phyloP scores from a whole-genome alignment of 1,140 invertebrate species.

The Dinoponera quadriceps region DNA sequence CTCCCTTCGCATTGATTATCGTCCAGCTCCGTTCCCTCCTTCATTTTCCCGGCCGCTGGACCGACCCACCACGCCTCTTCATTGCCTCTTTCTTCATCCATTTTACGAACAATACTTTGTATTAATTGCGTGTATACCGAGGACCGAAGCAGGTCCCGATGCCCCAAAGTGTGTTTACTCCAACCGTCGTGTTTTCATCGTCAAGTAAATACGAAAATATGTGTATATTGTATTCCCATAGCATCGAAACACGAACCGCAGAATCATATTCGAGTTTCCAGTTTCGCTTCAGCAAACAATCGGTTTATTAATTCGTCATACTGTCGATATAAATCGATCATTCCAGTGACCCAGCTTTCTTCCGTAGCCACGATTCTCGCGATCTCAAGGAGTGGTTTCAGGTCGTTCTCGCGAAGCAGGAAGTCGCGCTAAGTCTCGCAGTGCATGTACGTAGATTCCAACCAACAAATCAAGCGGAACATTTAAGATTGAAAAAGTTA shows the following conservation, averaged over 20 bases:
- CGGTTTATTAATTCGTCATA: neutral
- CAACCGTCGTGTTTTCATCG: neutral
- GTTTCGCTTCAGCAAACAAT: neutral
- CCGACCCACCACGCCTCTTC: neutral
- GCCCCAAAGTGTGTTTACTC: neutral
- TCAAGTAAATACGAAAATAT: neutral
- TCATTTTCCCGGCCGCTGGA: constrained; percentile 11
- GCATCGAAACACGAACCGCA: neutral
- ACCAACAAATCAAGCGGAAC: constrained; percentile 8
- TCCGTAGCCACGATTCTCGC: constrained; percentile 1
- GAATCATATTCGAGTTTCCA: neutral
- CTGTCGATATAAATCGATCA: neutral
- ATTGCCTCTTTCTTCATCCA: neutral
- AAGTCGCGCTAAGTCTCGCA: constrained; percentile 31
- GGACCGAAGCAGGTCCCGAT: neutral
- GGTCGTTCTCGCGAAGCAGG: constrained; percentile 25
- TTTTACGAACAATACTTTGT: neutral
- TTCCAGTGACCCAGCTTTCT: constrained; percentile 18
- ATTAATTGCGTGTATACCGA: neutral
- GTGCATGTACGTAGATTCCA: neutral
- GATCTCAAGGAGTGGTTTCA: constrained; percentile 23
- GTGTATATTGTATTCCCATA: neutral
- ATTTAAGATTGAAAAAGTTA: constrained; percentile 77
- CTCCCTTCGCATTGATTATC: constrained; percentile 62
- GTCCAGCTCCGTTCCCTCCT: constrained; percentile 35